Conservation (phyloP, 2,797 vertebrate species). For the Aselliscus stoliczkanus region DNA sequence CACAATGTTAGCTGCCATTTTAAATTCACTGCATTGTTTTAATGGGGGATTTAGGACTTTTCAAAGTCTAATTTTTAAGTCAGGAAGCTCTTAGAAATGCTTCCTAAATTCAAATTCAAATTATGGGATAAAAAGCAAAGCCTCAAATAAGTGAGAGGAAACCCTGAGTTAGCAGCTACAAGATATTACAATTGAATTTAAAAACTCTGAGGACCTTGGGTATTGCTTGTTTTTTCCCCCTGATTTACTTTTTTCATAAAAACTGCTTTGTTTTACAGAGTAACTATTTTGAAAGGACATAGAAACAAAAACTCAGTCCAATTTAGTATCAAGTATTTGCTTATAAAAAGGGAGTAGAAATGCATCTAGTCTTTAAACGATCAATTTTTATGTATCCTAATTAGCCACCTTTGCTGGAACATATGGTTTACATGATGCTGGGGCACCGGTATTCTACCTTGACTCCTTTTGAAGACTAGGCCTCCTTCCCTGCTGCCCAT, state of each 20-base stretch:
- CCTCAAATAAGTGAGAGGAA: neutral
- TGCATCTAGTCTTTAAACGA: neutral
- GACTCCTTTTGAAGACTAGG: neutral
- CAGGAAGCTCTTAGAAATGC: neutral
- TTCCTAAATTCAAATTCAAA: conserved; percentile 5
- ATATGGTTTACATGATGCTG: neutral
- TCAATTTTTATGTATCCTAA: neutral
- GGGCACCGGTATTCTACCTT: neutral
- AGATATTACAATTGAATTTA: neutral
- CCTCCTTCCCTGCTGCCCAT: neutral
- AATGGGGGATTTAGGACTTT: neutral
- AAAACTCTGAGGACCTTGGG: neutral
- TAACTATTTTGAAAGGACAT: neutral
- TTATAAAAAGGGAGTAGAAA: neutral
- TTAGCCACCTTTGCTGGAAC: neutral
- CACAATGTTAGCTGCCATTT: neutral
- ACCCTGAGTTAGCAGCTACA: neutral
- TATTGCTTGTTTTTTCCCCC: neutral
- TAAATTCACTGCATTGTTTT: neutral
- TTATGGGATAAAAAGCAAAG: neutral
- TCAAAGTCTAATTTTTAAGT: neutral
- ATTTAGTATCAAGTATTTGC: neutral
- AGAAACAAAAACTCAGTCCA: neutral
- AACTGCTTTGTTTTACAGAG: neutral
- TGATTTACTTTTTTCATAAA: neutral